phyloP scores from a whole-genome alignment of 1,140 invertebrate species.

The Drosophila tsacasi region DNA sequence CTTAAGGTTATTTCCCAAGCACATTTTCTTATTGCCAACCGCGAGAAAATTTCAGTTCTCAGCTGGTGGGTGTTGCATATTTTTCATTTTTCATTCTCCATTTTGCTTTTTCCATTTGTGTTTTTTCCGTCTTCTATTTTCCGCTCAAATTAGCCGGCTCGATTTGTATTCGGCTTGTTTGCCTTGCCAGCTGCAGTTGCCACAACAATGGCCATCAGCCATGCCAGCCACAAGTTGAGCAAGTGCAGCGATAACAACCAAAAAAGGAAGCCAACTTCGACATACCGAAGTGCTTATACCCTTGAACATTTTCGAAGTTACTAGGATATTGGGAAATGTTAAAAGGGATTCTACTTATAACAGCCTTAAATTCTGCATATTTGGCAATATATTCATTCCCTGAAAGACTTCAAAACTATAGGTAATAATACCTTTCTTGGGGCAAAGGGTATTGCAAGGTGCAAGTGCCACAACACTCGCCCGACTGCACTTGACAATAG shows the following conservation, averaged over 20 bases:
- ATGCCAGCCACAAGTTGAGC: conserved; percentile 45
- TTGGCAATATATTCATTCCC: too few species aligned
- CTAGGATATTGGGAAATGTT: not conserved
- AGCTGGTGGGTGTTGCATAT: conserved; percentile 50
- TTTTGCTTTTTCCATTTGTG: conserved; percentile 11
- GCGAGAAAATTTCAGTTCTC: conserved; percentile 46
- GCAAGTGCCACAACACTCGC: conserved; percentile 40
- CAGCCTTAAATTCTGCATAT: not conserved
- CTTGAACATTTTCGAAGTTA: not conserved
- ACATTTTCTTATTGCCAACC: conserved; percentile 44
- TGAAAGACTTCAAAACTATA: not conserved
- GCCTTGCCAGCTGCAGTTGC: conserved; percentile 36
- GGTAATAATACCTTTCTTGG: not conserved
- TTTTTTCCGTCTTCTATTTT: conserved; percentile 23
- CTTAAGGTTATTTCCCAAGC: conserved; percentile 45
- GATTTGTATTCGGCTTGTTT: conserved; percentile 46
- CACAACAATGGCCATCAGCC: conserved; percentile 57
- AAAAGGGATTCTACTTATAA: not conserved
- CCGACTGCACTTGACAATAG: conserved; percentile 77
- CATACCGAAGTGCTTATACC: not conserved
- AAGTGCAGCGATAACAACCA: conserved; percentile 42
- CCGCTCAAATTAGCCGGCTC: conserved; percentile 61
- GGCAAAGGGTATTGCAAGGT: not conserved
- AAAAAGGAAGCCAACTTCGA: not conserved
- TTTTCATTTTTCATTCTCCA: conserved; percentile 25